Conservation (phyloP, 2,113 vertebrate genomes). For the Vulpes vulpes region DNA sequence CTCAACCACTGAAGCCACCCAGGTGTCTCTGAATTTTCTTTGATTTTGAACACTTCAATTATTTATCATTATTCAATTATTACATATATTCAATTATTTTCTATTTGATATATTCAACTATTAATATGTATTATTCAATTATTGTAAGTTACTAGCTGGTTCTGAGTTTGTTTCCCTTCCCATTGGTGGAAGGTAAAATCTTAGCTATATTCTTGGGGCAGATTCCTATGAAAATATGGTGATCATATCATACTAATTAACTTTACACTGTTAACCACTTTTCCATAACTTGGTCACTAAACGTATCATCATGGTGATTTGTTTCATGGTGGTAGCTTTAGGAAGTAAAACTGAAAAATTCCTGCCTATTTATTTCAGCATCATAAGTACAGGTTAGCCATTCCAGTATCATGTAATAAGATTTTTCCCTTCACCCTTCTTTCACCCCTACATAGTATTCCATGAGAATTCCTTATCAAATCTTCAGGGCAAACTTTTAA, state of each 20-base stretch:
- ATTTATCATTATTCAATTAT: not conserved
- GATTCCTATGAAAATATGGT: not conserved
- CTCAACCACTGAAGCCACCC: too few relatives aligned
- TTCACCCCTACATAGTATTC: not conserved
- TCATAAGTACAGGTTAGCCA: conserved; percentile 28
- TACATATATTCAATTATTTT: not conserved
- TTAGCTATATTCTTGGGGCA: not conserved
- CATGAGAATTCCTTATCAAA: conserved; percentile 19
- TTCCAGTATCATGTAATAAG: not conserved
- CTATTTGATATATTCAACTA: not conserved
- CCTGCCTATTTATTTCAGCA: conserved; percentile 28
- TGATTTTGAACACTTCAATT: not conserved
- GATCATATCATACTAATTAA: conserved; percentile 24
- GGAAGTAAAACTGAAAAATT: conserved; percentile 37
- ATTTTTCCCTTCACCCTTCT: not conserved
- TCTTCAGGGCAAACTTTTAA: not conserved
- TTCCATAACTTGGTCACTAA: conserved; percentile 15
- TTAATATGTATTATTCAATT: not conserved
- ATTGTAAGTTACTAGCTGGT: not conserved
- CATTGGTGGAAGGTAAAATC: conserved; percentile 10
- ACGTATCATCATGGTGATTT: conserved; percentile 27
- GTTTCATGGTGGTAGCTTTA: conserved; percentile 41
- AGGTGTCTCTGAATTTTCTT: conserved; percentile 18
- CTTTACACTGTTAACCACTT: not conserved
- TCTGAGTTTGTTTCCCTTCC: not conserved